A percentile compares a stretch with the other conserved stretches of the same genome.
Conservation (phyloP, 2,888 invertebrate genomes). For the Oeneis ivallda region DNA sequence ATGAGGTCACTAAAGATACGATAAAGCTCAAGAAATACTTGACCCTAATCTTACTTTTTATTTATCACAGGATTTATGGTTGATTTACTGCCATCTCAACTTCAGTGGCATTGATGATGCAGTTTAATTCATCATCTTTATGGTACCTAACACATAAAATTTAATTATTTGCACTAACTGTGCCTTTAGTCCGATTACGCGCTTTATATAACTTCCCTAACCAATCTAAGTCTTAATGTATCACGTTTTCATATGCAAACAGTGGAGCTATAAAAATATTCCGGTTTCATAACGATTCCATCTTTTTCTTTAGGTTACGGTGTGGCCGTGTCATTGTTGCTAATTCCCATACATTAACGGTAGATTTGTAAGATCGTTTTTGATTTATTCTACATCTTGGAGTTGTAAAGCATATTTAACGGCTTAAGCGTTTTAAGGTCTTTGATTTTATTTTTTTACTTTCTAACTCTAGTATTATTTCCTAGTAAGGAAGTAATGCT, state of each 20-base stretch:
- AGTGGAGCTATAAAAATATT: constrained; percentile 8
- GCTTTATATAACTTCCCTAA: not conserved
- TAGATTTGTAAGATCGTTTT: constrained; percentile 16
- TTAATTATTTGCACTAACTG: not conserved
- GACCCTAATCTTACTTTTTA: not conserved
- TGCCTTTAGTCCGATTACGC: not conserved
- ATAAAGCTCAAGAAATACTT: not conserved
- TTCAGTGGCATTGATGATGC: not conserved
- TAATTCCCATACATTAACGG: constrained; percentile 33
- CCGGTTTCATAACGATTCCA: constrained; percentile 17
- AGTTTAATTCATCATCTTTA: not conserved
- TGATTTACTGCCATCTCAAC: not conserved
- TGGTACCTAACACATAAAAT: not conserved
- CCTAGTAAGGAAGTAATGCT: too few species aligned
- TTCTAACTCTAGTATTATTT: not conserved
- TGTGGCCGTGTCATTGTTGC: constrained; percentile 34
- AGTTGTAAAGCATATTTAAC: not conserved
- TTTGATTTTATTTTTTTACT: not conserved
- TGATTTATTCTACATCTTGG: not conserved
- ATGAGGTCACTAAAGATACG: not conserved
- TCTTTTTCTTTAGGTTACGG: constrained; percentile 30
- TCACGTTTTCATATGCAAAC: not conserved
- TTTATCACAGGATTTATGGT: not conserved
- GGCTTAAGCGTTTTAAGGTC: not conserved
- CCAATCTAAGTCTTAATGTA: not conserved